Conservation (phyloP, 2,113 vertebrate genomes). For the Hippocampus comes region DNA sequence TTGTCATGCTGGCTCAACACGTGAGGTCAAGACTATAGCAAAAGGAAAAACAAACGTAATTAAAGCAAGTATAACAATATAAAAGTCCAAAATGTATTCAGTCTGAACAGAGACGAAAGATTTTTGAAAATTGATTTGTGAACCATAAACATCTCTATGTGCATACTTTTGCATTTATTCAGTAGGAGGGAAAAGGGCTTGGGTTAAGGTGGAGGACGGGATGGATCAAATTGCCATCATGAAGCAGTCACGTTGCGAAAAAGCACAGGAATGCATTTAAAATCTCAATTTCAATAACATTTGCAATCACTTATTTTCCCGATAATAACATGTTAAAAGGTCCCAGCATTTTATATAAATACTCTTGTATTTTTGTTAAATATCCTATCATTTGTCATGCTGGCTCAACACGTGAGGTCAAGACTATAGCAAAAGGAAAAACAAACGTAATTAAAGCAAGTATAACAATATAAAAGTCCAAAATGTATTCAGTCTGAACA, state of each 20-base stretch:
- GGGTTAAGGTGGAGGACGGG: conserved; percentile 30
- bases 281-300: background rate
- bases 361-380: conserved; percentile 11
- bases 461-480: conserved; percentile 59
- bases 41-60: background rate
- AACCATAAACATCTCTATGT: conserved; percentile 69
- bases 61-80: conserved; percentile 26
- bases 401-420: background rate
- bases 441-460: conserved; percentile 9
- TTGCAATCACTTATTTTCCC: background rate
- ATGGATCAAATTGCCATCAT: conserved; percentile 41
- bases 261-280: conserved; percentile 11
- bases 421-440: conserved; percentile 1
- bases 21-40: conserved; percentile 1
- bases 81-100: conserved; percentile 74
- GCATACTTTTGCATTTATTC: conserved; percentile 66
- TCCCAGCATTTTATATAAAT: conserved; percentile 8
- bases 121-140: conserved; percentile 63
- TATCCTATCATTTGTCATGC: conserved; percentile 2
- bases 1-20: background rate
- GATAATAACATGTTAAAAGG: conserved; percentile 1
- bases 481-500: conserved; percentile 73
- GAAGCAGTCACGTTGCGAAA: conserved; percentile 22
- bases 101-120: conserved; percentile 60
- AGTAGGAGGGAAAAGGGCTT: conserved; percentile 56